A percentile compares a stretch with the other conserved stretches of the same genome.
Evolutionary conservation across 2,113 vertebrate species (phyloP).

Genomic region (Saccopteryx leptura): DNA sequence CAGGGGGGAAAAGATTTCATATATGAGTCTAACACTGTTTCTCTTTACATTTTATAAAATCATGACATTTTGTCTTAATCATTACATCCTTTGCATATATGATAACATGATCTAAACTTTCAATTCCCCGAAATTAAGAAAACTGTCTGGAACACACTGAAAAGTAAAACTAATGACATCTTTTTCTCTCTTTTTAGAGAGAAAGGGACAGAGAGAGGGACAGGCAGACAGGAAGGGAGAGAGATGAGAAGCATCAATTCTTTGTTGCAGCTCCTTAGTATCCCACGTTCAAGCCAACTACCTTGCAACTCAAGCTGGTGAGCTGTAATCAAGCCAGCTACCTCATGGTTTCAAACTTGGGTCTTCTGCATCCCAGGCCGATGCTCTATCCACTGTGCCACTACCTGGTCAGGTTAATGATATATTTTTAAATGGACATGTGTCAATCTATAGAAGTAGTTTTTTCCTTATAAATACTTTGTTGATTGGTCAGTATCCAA

Average conservation of each 20-base stretch:
- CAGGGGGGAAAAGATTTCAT: neutral
- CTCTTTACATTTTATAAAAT: constrained; percentile 18
- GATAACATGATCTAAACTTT: neutral
- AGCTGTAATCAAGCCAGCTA: no score
- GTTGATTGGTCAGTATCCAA: neutral
- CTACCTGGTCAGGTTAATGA: neutral
- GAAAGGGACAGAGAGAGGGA: no score
- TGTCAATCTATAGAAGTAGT: neutral
- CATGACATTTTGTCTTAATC: neutral
- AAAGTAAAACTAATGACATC: neutral
- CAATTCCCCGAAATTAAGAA: neutral
- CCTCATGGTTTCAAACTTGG: no score
- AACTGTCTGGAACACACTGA: neutral
- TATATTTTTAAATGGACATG: neutral
- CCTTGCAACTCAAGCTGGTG: no score
- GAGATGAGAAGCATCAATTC: no score
- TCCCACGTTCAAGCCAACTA: no score
- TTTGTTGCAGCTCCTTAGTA: no score
- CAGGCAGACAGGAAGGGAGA: no score
- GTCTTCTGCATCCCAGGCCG: no score
- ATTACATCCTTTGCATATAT: neutral
- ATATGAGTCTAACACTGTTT: neutral
- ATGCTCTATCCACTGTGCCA: no score
- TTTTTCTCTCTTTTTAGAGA: neutral
- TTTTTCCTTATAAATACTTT: neutral